Evolutionary conservation across 2,888 invertebrate genomes (phyloP).

Genomic region (Gastracanthus pulcherrimus): DNA sequence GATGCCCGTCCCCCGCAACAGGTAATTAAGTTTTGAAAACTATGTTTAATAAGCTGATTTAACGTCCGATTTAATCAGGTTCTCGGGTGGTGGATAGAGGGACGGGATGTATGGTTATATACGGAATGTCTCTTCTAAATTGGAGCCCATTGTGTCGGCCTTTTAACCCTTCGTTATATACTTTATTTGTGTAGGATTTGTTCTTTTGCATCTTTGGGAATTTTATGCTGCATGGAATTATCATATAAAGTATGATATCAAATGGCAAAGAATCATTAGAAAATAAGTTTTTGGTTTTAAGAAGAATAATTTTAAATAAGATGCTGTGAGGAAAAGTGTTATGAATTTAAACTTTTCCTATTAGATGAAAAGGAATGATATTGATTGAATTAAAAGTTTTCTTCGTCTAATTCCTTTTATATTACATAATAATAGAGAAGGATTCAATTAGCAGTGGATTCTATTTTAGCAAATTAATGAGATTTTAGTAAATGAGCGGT

Average conservation of each 20-base stretch:
- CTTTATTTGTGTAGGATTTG: not conserved
- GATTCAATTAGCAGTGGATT: too few species aligned
- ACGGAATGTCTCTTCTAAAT: not conserved
- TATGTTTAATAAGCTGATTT: constrained; percentile 46
- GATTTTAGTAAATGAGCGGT: too few species aligned
- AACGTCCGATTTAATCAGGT: constrained; percentile 40
- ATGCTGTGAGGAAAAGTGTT: too few species aligned
- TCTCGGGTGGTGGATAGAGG: not conserved
- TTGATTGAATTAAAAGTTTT: too few species aligned
- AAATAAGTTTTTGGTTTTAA: too few species aligned
- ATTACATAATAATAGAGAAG: too few species aligned
- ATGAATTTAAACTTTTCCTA: too few species aligned
- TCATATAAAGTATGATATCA: not conserved
- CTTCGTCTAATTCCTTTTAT: too few species aligned
- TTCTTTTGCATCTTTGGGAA: not conserved
- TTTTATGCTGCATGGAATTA: not conserved
- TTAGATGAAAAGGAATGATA: too few species aligned
- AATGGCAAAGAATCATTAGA: too few species aligned
- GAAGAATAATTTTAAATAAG: too few species aligned
- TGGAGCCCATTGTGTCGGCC: not conserved
- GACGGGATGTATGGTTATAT: not conserved
- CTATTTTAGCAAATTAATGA: too few species aligned
- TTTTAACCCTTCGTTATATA: not conserved
- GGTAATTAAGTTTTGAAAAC: constrained; percentile 24
- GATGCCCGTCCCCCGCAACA: not conserved